Conservation (phyloP, 1,140 invertebrate genomes). For the Drosophila sechellia region DNA sequence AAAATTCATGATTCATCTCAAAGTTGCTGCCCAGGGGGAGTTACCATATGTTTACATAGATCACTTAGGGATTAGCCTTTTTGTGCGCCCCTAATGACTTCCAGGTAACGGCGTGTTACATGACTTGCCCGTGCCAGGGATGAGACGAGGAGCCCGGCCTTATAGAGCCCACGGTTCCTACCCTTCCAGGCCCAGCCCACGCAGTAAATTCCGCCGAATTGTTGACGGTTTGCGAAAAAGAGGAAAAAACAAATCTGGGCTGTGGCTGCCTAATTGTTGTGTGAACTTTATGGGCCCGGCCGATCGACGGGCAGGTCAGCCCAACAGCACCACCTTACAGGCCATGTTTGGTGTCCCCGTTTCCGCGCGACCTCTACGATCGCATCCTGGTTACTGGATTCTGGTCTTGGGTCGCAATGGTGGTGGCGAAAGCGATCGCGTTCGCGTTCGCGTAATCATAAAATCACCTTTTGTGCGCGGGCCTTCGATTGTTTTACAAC, state of each 20-base stretch:
- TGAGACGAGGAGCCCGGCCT: constrained; percentile 23
- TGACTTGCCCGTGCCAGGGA: constrained; percentile 55
- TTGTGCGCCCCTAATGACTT: constrained; percentile 73
- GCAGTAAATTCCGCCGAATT: constrained; percentile 59
- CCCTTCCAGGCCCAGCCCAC: constrained; percentile 42
- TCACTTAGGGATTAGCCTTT: constrained; percentile 38
- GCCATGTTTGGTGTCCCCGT: constrained; percentile 72
- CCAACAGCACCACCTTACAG: constrained; percentile 24
- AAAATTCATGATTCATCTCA: constrained; percentile 11
- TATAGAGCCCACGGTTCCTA: constrained; percentile 24
- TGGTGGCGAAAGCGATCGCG: background rate
- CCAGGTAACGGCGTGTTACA: constrained; percentile 73
- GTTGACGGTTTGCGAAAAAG: constrained; percentile 68
- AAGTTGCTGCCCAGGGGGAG: background rate
- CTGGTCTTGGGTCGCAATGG: constrained; percentile 29
- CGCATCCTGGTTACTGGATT: constrained; percentile 12
- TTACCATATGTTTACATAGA: constrained; percentile 34
- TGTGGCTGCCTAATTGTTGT: constrained; percentile 69
- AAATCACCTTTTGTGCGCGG: constrained; percentile 55
- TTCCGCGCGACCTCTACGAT: constrained; percentile 37
- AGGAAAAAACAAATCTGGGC: constrained; percentile 52
- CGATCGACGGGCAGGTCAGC: constrained; percentile 34
- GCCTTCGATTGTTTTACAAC: constrained; percentile 70
- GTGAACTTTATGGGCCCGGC: constrained; percentile 65
- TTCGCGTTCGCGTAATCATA: constrained; percentile 51